phyloP scores from a whole-genome alignment of 2,113 vertebrate species.

The Glaucomys volans region DNA sequence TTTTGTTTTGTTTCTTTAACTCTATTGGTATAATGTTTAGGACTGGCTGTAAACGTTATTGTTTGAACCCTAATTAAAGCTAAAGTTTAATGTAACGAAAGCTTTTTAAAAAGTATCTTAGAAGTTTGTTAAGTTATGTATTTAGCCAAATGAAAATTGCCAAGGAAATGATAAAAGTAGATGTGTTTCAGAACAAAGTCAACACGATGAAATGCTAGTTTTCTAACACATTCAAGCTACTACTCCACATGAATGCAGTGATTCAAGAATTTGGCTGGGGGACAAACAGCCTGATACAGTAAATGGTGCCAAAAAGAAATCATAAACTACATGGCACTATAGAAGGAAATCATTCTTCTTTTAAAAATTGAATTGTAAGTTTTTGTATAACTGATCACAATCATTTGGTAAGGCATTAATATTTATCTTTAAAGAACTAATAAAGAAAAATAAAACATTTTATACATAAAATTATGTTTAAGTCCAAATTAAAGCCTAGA shows the following conservation, averaged over 20 bases:
- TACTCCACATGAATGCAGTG: constrained; percentile 36
- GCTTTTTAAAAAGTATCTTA: not conserved
- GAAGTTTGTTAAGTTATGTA: not conserved
- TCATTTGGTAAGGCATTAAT: not conserved
- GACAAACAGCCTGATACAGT: constrained; percentile 48
- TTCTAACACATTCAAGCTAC: constrained; percentile 34
- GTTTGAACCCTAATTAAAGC: not conserved
- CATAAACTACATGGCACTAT: not conserved
- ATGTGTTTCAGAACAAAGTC: constrained; percentile 47
- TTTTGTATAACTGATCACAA: not conserved
- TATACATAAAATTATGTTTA: constrained; percentile 4
- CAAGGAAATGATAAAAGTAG: not conserved
- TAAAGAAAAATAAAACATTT: not conserved
- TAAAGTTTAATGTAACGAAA: not conserved
- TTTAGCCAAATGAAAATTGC: constrained; percentile 16
- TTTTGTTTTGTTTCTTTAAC: too few species aligned
- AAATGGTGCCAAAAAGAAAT: constrained; percentile 40
- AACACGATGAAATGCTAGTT: constrained; percentile 10
- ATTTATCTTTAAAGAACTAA: constrained; percentile 21
- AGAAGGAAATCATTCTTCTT: not conserved
- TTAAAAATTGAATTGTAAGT: not conserved
- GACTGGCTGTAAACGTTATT: not conserved
- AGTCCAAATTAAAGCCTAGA: not conserved
- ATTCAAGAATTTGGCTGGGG: constrained; percentile 48
- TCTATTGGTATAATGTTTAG: not conserved